Evolutionary conservation across 2,888 invertebrate species (phyloP), one percentile per base, ranked within the genome.

Genomic region (Papilio elwesi): DNA sequence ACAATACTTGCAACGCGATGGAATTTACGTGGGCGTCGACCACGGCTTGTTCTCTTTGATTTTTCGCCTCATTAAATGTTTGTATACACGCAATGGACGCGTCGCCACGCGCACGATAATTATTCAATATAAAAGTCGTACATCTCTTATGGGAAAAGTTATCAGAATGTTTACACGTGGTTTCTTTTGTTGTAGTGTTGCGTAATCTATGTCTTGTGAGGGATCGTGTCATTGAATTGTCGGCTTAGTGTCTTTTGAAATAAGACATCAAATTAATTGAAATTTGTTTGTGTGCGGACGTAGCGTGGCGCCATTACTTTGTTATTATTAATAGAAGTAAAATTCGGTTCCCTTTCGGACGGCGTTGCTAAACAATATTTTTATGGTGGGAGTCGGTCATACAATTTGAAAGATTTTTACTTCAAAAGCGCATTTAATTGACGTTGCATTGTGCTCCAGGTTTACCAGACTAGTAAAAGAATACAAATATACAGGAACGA

Each of bases 41-140:
- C 80, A 83, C 78, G 75, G 83, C 83, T 84, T 88, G 87, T 87
- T 90, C 88, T 88, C 88, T 88, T 88, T 87, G 87, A 87, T 79
- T 89, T 90, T 90, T 88, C 87, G 86, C 85, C 85, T 90, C 88
- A 91, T 91, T 88, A 88, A 88, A 87, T 89, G 87, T 90, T 89
- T 89, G 88, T 90, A 86, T 83, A 89, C 88, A 87, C 83, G 86
- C 85, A 85, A 85, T 85, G 85, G 85, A 89, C 85, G 83, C 85
- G 84, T 82, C 83, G 79, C 80, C 82, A 79, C 80, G 78, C 76
- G 82, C 76, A 83, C 84, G 85, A 90, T 90, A 89, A 84, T 87
- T 87, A 81, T 85, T 80, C 85, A 89, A 89, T 87, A 85, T 84
- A 85, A 85, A 85, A 82, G 80, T 82, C 79, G 78, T 78, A 79